Base-by-base conservation (phyloP, 2,113 vertebrate genomes). In the Silurus glanis region DNA sequence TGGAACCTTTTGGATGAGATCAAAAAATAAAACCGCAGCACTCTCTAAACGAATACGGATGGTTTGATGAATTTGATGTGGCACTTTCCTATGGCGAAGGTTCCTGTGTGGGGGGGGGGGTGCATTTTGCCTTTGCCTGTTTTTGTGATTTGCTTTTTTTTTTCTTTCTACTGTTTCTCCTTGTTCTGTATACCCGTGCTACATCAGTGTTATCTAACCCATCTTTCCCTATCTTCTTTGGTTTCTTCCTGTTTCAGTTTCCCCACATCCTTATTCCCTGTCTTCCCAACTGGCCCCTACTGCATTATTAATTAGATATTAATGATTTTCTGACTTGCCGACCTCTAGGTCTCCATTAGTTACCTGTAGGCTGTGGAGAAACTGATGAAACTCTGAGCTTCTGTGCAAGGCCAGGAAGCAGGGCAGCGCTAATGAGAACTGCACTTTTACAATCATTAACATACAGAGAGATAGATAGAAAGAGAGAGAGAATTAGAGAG, bases 231-330 rank as follows among this genome's bases (percentile, higher is more conserved):
- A 59, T 82, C 71, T 49, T 69, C 66, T 74, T 53, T 55, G 51
- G 59, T 64, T 79, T 75, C 71, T 19, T 62, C 84, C 25, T 74
- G 62, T 86, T 82, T 82, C 82, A 74, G 66, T 23, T 47, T 59
- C 28, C 67, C 78, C 85, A 82, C 81, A 83, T 78, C 66, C 64
- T 88, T 58, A 80, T 82, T 84, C 55, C 28, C 61, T 23, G 21
- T 23, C 56, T 14, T 74, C 56, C 75, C 64, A 80, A 69, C 76
- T 86, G 74, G 85, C 82, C 88, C 59, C 67, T 86, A 83, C 88
- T 93, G 86, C 89, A 92, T 92, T 91, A 93, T 92, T 92, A 90
- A 93, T 92, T 83, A 87, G 78, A 87, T 89, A 89, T 90, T 93
- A 93, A 92, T 92, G 92, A 92, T 92, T 93, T 92, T 93, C 90